These are phyloP conservation scores for Dendrocincla fuliginosa DNA, from an alignment of 2,797 vertebrate species.

Conservation along the genomic window DNA sequence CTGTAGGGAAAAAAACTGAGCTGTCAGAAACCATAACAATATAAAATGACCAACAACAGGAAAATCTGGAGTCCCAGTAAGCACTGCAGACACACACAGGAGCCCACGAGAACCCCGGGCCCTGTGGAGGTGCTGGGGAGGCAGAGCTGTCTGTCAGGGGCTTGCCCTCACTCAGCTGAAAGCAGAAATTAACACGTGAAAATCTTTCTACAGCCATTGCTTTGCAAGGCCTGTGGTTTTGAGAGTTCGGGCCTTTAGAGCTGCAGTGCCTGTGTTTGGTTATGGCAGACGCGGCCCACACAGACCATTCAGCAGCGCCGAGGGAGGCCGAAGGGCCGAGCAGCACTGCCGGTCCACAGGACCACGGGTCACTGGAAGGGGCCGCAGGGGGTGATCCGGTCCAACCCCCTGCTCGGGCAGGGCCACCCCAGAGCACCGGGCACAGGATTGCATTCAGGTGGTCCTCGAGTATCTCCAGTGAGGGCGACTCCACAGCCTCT, in stretches of 20 bases:
- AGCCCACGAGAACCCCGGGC: fast-evolving
- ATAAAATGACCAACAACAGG: neutral
- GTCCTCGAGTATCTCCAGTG: neutral
- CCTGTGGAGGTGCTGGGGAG: too few species aligned
- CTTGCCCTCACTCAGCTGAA: neutral
- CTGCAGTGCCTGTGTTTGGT: neutral
- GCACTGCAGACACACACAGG: fast-evolving
- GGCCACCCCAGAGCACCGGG: neutral
- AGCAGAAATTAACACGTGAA: neutral
- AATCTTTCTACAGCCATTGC: neutral
- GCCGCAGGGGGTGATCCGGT: neutral
- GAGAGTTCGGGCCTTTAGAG: neutral
- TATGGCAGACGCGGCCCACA: fast-evolving
- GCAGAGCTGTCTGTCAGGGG: fast-evolving
- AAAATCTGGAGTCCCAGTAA: neutral
- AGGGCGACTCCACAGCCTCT: neutral
- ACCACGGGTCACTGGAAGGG: neutral
- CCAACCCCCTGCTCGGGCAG: neutral
- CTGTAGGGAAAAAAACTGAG: too few species aligned
- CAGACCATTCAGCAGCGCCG: fast-evolving
- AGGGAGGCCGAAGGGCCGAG: fast-evolving
- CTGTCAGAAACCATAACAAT: neutral
- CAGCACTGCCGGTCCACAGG: fast-evolving
- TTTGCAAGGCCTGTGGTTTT: neutral
- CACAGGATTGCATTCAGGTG: fast-evolving